Evolutionary conservation across 2,113 vertebrate genomes (phyloP).

Genomic region (Vulpes vulpes): DNA sequence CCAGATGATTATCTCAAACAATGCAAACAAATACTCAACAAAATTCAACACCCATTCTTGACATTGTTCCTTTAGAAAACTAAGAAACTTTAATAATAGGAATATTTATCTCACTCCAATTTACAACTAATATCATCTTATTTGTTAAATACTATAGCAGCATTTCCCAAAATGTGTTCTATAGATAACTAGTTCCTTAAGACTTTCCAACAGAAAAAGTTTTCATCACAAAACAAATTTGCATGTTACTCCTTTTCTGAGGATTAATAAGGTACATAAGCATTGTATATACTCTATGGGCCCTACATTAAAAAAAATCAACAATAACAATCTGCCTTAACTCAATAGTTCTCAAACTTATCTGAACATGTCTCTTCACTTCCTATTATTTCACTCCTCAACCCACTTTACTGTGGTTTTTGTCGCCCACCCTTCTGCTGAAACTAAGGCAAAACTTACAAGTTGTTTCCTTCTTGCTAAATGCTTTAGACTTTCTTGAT

Average conservation of each 20-base stretch:
- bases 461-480: neutral
- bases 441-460: neutral
- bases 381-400: neutral
- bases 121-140: neutral
- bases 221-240: slow-evolving; percentile 12
- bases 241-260: neutral
- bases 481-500: neutral
- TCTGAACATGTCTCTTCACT: neutral
- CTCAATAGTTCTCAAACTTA: neutral
- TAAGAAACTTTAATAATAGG: slow-evolving; percentile 2
- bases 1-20: slow-evolving; percentile 33
- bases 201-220: slow-evolving; percentile 22
- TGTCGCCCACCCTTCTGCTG: neutral
- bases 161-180: slow-evolving; percentile 17
- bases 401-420: neutral
- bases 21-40: neutral
- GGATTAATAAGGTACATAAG: neutral
- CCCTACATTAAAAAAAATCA: neutral
- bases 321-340: neutral
- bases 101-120: neutral
- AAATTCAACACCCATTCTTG: slow-evolving; percentile 23
- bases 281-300: neutral
- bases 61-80: slow-evolving; percentile 50
- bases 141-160: slow-evolving; percentile 40
- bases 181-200: slow-evolving; percentile 42